Evolutionary conservation across 2,113 vertebrate species (phyloP).

Genomic region (Mystacornis crossleyi): DNA sequence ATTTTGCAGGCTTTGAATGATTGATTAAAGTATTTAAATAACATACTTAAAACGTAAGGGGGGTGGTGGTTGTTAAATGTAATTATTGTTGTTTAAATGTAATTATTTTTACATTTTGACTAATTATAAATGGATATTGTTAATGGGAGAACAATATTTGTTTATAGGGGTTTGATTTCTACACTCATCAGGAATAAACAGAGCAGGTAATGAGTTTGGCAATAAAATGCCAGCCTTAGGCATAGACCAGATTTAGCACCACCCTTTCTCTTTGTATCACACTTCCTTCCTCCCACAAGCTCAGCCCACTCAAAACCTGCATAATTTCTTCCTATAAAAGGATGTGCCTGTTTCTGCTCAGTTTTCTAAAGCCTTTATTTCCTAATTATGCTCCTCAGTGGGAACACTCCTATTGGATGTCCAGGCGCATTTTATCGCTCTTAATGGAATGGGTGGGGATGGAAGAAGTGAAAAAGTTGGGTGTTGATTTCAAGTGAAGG

Average conservation of each 20-base stretch:
- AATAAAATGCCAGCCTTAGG: slow-evolving; percentile 39
- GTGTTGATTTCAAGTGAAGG: neutral
- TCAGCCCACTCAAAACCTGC: slow-evolving; percentile 53
- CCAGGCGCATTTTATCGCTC: neutral
- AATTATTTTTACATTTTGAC: slow-evolving; percentile 23
- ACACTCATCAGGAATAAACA: slow-evolving; percentile 2
- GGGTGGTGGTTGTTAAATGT: neutral
- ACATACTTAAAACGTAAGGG: neutral
- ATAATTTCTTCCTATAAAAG: neutral
- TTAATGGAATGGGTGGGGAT: neutral
- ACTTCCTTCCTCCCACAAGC: slow-evolving; percentile 24
- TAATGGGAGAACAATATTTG: neutral
- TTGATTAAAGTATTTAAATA: neutral
- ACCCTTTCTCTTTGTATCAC: slow-evolving; percentile 26
- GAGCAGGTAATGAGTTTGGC: slow-evolving; percentile 9
- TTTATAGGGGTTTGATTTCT: neutral
- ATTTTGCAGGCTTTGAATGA: slow-evolving; percentile 7
- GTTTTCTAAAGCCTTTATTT: slow-evolving; percentile 5
- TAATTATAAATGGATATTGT: slow-evolving; percentile 22
- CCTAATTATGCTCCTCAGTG: neutral
- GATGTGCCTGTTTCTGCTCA: neutral
- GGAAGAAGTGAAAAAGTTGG: neutral
- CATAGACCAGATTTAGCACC: slow-evolving; percentile 26
- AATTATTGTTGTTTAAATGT: neutral
- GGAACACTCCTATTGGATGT: neutral